Evolutionary conservation across 2,113 vertebrate species (phyloP), one percentile per base, ranked within the genome.

Genomic region (Cairina moschata): DNA sequence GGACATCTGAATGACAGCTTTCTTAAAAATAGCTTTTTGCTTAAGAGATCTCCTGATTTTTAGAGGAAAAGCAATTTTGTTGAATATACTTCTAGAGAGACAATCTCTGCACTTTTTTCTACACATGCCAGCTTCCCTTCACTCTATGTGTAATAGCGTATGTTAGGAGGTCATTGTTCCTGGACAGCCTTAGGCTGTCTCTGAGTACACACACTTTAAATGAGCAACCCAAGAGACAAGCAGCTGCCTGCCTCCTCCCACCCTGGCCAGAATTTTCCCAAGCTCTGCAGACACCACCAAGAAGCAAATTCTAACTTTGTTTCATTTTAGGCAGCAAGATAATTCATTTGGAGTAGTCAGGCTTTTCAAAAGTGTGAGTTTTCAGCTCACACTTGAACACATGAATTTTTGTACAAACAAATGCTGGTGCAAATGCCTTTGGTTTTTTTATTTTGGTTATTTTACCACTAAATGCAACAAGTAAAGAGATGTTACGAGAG

Each of bases 401-500:
- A 36, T 11, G 20, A 48, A 22, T 48, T 42, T 91, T 72, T 29
- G 74, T 5, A 67, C 7, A 15, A 15, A 40, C 9, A 20, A 15
- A 44, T 13, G 22, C 12, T 0, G 0, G 46, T 65, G 28, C 31
- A 72, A 86, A 92, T 11, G 8, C 22, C 36, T 83, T 66, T 63
- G 40, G n/a, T n/a, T 17, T 81, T 93, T 95, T 87, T 59, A 71
- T 85, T 81, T 95, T 50, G n/a, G 62, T 73, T 48, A 67, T 44
- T 83, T 31, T 58, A 18, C 34, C 25, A 56, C 20, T 60, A 12
- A 79, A 77, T 82, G 62, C 58, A 78, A 91, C 69, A 95, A 56
- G 76, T 82, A 92, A 96, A 79, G 93, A 95, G 95, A 97, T 76
- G 94, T 95, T 16, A 78, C 56, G 81, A 52, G 54, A 72, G 7